phyloP scores from a whole-genome alignment of 2,888 invertebrate genomes.

The Nebria salina region DNA sequence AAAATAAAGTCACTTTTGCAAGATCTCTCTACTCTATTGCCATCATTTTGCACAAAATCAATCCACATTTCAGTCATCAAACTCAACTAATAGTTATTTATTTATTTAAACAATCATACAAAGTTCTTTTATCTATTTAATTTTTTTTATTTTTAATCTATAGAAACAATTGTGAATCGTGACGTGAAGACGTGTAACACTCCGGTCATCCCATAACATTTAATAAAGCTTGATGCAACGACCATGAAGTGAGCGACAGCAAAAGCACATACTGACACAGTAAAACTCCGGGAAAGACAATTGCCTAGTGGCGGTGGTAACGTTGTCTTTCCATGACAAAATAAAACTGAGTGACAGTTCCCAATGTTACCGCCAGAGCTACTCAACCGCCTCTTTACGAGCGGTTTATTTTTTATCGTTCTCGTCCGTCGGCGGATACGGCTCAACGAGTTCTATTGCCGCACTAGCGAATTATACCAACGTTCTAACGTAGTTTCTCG shows the following conservation, averaged over 20 bases:
- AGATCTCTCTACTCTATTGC: neutral
- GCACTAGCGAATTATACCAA: slow-evolving; percentile 13
- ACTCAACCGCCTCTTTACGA: slow-evolving; percentile 44
- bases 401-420: slow-evolving; percentile 44
- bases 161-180: neutral
- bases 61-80: no score
- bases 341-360: slow-evolving; percentile 46
- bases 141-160: no score
- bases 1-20: slow-evolving; percentile 24
- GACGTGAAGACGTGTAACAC: slow-evolving; percentile 25
- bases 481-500: slow-evolving; percentile 14
- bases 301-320: slow-evolving; percentile 27
- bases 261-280: neutral
- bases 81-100: no score
- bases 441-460: slow-evolving; percentile 8
- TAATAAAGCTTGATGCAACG: slow-evolving; percentile 33
- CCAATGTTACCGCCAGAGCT: slow-evolving; percentile 38
- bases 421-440: slow-evolving; percentile 8
- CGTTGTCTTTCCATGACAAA: slow-evolving; percentile 35
- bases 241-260: slow-evolving; percentile 3
- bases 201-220: slow-evolving; percentile 37
- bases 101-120: no score
- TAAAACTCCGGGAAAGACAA: slow-evolving; percentile 22
- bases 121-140: no score
- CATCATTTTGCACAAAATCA: no score